Evolutionary conservation across 2,113 vertebrate genomes (phyloP), one percentile per base, ranked within the genome.

Genomic region (Nestor notabilis): DNA sequence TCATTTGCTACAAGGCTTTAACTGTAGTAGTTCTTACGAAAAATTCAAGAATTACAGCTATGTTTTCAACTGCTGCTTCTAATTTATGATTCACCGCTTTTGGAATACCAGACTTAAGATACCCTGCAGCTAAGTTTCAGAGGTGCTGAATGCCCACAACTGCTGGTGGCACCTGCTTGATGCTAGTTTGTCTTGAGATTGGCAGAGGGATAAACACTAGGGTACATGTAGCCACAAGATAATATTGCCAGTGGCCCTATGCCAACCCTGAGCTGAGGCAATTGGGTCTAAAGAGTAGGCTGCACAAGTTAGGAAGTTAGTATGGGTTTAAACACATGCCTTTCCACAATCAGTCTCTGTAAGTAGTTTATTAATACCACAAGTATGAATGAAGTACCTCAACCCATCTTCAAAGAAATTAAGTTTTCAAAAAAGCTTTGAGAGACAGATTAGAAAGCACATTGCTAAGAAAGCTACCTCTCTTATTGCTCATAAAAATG

Each of bases 21-120:
- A 89, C 90, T 92, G 63, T 81, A 86, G 83, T 43, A 75, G n/a
- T 81, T 95, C 86, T 95, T 77, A 78, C 64, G 80, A 95, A 95
- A 95, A 89, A 91, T 64, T 87, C 80, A 91, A 92, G 46, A 95
- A 71, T 33, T 81, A 80, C 44, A 63, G 55, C 65, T 74, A 63
- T 27, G 39, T 81, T 92, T 92, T 87, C 76, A 90, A 92, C 64
- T 50, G 76, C 29, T 83, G n/a, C 64, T 89, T 95, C 70, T 72
- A 78, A 96, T 95, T 95, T 64, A 84, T 53, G 72, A 78, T 75
- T 95, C 83, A 74, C 35, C 16, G 21, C 46, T 93, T 81, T 81
- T 58, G 46, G 76, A 95, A 87, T 81, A 88, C 10, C 53, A 95
- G 50, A 74, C 14, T 89, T 70, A 82, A 89, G 83, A 89, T 53